Base-by-base conservation (phyloP, 2,113 vertebrate species). In the Gavia stellata region DNA sequence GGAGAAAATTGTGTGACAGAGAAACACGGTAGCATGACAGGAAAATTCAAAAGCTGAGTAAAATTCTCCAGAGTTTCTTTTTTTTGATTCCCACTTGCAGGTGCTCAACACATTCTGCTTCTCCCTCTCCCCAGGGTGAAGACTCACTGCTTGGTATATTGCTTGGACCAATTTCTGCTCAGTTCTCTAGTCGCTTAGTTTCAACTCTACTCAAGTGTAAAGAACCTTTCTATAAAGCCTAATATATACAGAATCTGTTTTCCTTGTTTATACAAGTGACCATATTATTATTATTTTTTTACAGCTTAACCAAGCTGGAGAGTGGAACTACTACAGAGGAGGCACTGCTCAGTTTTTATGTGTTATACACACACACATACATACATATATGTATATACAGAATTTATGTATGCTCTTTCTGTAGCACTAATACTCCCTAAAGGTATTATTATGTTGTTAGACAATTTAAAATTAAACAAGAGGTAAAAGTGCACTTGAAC, bases 391-490 rank as follows among this genome's bases (percentile, higher is more conserved):
- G 53, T 90, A 81, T 50, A 88, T 59, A 84, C 31, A 81, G 65
- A 94, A 79, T 95, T 91, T 88, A 83, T 73, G 40, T 74, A 63
- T 91, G 90, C 78, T 84, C 73, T 81, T 94, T 77, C 62, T 92
- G 92, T 42, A 93, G 80, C 67, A 86, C 61, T 94, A 90, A 70
- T 90, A 93, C 56, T 97, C 86, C 94, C 94, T 93, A 62, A 94
- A 97, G 94, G 90, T 97, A 83, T 96, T 95, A 94, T 96, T 96
- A 93, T 90, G 74, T 95, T 94, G 95, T 95, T 97, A 95, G 83
- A 90, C 91, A 95, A 97, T 97, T 97, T 97, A 96, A 96, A 97
- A 97, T 95, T 89, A 97, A 97, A 96, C 92, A 95, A 96, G 92
- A 92, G 85, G 91, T 65, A 96, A 95, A 96, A 95, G 88, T 92